phyloP scores from a whole-genome alignment of 1,140 invertebrate species.

The Oedothorax gibbosus region DNA sequence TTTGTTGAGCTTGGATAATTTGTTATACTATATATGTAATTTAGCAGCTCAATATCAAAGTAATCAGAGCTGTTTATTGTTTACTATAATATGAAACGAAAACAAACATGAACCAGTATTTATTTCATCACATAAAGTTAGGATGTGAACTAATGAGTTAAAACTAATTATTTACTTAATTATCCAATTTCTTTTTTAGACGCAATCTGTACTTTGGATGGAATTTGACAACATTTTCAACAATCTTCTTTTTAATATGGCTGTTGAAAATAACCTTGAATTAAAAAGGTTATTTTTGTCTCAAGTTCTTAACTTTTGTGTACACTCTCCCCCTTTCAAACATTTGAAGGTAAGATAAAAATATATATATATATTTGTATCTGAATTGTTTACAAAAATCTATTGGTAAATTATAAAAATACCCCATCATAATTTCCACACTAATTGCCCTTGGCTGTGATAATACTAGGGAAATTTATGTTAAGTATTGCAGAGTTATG shows the following conservation, averaged over 20 bases:
- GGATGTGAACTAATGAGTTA: background rate
- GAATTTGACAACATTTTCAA: constrained; percentile 12
- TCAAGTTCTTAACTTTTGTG: constrained; percentile 25
- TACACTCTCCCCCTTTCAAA: constrained; percentile 12
- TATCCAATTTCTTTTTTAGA: background rate
- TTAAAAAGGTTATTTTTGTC: constrained; percentile 3
- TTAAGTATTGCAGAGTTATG: too few relatives aligned
- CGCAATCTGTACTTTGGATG: constrained; percentile 1
- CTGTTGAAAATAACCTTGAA: constrained; percentile 1
- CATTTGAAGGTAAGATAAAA: constrained; percentile 38
- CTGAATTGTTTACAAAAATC: too few relatives aligned
- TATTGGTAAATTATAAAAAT: too few relatives aligned
- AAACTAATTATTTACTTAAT: background rate
- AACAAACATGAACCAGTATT: background rate
- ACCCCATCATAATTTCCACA: too few relatives aligned
- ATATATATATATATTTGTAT: too few relatives aligned
- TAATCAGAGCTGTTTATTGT: too few relatives aligned
- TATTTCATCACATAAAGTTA: background rate
- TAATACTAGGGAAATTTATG: too few relatives aligned
- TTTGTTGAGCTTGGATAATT: too few relatives aligned
- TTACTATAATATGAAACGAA: too few relatives aligned
- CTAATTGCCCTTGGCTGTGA: too few relatives aligned
- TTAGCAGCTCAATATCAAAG: too few relatives aligned
- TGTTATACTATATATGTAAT: too few relatives aligned
- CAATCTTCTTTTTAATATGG: background rate